phyloP scores from a whole-genome alignment of 2,113 vertebrate species.

The Stegastes partitus region DNA sequence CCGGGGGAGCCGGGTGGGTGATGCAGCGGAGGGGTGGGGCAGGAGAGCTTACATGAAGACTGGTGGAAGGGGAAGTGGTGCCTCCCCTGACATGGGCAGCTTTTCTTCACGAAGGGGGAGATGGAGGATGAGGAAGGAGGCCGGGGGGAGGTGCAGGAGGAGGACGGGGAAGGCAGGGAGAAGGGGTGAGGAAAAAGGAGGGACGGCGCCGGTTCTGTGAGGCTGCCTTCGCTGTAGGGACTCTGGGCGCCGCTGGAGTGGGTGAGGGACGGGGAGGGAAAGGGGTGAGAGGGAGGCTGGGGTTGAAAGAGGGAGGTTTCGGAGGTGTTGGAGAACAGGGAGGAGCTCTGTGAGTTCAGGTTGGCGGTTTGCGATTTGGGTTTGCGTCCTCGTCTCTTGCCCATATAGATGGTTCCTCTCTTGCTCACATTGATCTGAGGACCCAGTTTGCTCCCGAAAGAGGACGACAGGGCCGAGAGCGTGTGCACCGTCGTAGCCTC shows the following conservation, averaged over 20 bases:
- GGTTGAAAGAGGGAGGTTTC: slow-evolving; percentile 87
- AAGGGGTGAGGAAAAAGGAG: slow-evolving; percentile 75
- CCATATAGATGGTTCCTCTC: slow-evolving; percentile 99
- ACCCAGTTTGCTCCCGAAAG: slow-evolving; percentile 92
- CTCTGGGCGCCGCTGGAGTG: slow-evolving; percentile 94
- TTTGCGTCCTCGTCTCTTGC: slow-evolving; percentile 96
- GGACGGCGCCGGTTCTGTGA: slow-evolving; percentile 85
- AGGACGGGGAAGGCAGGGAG: slow-evolving; percentile 79
- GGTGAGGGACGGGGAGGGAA: slow-evolving; percentile 90
- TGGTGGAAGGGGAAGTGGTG: slow-evolving; percentile 83
- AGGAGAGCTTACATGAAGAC: slow-evolving; percentile 84
- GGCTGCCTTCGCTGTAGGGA: slow-evolving; percentile 91
- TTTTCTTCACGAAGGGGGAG: slow-evolving; percentile 88
- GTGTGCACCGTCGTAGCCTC: slow-evolving; percentile 88
- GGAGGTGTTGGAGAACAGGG: slow-evolving; percentile 80
- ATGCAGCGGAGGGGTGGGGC: slow-evolving; percentile 82
- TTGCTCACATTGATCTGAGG: slow-evolving; percentile 99
- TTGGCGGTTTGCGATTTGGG: slow-evolving; percentile 86
- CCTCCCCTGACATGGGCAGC: slow-evolving; percentile 80
- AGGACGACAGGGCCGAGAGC: slow-evolving; percentile 93
- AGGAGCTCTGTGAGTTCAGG: slow-evolving; percentile 61
- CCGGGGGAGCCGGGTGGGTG: slow-evolving; percentile 76
- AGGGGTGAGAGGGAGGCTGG: slow-evolving; percentile 85
- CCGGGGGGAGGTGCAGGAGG: slow-evolving; percentile 77
- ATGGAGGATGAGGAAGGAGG: slow-evolving; percentile 77